Evolutionary conservation across 2,888 invertebrate species (phyloP).

Genomic region (Orthosia incerta): DNA sequence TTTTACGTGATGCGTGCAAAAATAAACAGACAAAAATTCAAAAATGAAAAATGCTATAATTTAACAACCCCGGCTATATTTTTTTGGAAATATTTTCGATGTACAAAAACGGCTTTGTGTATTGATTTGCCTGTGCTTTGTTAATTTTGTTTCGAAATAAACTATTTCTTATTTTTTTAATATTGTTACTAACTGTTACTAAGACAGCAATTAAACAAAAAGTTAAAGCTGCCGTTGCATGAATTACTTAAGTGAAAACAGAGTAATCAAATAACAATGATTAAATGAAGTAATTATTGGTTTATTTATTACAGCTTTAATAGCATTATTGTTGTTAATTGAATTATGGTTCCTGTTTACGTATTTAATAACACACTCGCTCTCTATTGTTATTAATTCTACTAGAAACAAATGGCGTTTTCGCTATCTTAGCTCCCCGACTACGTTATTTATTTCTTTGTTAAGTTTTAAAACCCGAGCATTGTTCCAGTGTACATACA

Average conservation of each 20-base stretch:
- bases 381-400: not conserved
- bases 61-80: too few species aligned
- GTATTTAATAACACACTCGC: not conserved
- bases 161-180: too few species aligned
- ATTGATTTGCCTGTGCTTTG: not conserved
- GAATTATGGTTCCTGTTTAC: not conserved
- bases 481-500: not conserved
- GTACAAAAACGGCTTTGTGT: too few species aligned
- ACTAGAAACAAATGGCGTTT: not conserved
- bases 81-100: too few species aligned
- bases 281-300: not conserved
- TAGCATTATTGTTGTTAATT: not conserved
- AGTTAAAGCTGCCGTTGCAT: too few species aligned
- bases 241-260: conserved; percentile 6
- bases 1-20: too few species aligned
- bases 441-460: not conserved
- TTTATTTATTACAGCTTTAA: not conserved
- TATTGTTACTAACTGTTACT: too few species aligned
- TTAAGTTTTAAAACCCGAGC: not conserved
- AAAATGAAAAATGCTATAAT: too few species aligned
- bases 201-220: too few species aligned
- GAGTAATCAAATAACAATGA: not conserved
- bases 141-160: not conserved
- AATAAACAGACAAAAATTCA: too few species aligned
- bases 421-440: not conserved